Evolutionary conservation across 2,888 invertebrate genomes (phyloP).

Genomic region (Fragum sueziense): DNA sequence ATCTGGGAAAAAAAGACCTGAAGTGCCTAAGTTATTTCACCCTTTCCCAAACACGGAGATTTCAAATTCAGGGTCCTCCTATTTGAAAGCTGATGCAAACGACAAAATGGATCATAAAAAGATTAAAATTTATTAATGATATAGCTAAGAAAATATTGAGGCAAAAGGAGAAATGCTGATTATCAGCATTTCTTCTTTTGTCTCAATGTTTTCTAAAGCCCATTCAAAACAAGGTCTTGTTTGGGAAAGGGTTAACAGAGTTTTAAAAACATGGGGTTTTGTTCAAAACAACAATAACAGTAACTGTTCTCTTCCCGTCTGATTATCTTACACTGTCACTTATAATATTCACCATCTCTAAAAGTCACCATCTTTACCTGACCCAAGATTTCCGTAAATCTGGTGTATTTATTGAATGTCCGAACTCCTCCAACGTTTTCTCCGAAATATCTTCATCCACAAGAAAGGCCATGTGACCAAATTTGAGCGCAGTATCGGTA

Average conservation of each 20-base stretch:
- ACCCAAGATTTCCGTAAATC: conserved; percentile 51
- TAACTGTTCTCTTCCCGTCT: background rate
- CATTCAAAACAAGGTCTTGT: too few species aligned
- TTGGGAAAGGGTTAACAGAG: background rate
- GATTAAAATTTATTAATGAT: background rate
- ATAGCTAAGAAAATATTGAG: too few species aligned
- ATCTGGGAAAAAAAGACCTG: too few species aligned
- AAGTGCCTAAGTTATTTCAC: too few species aligned
- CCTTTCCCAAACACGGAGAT: background rate
- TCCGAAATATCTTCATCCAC: conserved; percentile 68
- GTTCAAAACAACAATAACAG: background rate
- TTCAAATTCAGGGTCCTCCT: background rate
- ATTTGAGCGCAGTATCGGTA: conserved; percentile 72
- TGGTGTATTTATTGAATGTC: conserved; percentile 42
- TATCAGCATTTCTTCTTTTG: too few species aligned
- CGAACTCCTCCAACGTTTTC: conserved; percentile 62
- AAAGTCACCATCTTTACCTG: conserved; percentile 24
- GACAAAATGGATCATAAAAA: background rate
- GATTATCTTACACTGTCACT: background rate
- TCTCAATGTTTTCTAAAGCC: too few species aligned
- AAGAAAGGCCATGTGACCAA: conserved; percentile 73
- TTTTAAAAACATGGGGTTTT: background rate
- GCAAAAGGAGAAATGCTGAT: too few species aligned
- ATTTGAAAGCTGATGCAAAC: too few species aligned
- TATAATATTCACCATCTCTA: background rate